A percentile compares a stretch with the other conserved stretches of the same genome.
Conservation (phyloP, 92 coral and sea anemone species). For the Hydrozoanthus gracilis region DNA sequence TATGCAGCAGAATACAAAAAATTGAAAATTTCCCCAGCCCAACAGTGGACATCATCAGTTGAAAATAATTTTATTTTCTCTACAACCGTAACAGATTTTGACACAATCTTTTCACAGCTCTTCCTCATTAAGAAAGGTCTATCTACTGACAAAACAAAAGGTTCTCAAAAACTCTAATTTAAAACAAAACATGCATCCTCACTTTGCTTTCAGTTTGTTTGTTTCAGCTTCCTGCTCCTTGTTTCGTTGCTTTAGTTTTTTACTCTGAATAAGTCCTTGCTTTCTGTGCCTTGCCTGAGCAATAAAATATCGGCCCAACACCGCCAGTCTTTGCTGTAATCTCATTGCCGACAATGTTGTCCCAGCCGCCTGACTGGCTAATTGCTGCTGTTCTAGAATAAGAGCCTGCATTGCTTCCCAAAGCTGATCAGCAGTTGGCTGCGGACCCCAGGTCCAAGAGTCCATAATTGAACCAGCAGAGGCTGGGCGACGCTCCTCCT, state of each 20-base stretch:
- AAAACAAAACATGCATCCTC: background rate
- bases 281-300: constrained; percentile 72
- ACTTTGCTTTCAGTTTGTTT: constrained; percentile 43
- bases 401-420: constrained; percentile 90
- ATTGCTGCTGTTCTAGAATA: constrained; percentile 89
- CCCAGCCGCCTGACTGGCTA: constrained; percentile 94
- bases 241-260: constrained; percentile 44
- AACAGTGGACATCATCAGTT: no score
- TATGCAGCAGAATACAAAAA: no score
- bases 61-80: no score
- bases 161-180: background rate
- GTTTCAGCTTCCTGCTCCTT: constrained; percentile 42
- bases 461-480: constrained; percentile 89
- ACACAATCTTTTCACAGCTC: no score
- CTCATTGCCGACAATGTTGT: constrained; percentile 94
- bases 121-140: no score
- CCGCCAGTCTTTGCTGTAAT: constrained; percentile 91
- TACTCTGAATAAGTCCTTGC: constrained; percentile 14
- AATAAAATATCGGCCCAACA: constrained; percentile 88
- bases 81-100: no score
- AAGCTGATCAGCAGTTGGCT: constrained; percentile 78
- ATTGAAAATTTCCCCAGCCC: no score
- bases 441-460: constrained; percentile 98
- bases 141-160: no score
- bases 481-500: constrained; percentile 76